Percentiles rank a stretch among this genome's conserved stretches.
These are phyloP conservation scores for Corbicula japonica DNA, from an alignment of 2,888 invertebrate genomes.

Conservation along the genomic window DNA sequence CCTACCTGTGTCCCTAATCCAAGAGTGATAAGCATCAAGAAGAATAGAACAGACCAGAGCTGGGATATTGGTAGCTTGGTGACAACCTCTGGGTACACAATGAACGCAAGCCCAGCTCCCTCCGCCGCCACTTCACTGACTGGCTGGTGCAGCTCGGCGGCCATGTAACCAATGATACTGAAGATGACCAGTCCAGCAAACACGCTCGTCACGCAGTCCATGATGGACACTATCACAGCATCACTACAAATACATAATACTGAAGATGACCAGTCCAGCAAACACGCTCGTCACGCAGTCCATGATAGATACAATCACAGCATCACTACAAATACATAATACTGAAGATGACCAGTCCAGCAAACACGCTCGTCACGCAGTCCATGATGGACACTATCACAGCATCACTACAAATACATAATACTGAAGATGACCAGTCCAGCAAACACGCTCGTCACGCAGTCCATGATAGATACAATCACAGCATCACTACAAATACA, in stretches of 20 bases:
- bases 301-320: conserved; percentile 81
- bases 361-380: conserved; percentile 84
- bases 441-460: conserved; percentile 84
- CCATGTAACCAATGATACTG: conserved; percentile 85
- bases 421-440: conserved; percentile 85
- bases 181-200: conserved; percentile 85
- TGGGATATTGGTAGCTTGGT: conserved; percentile 82
- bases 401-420: conserved; percentile 84
- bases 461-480: conserved; percentile 82
- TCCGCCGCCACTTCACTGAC: conserved; percentile 81
- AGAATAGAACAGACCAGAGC: conserved; percentile 84
- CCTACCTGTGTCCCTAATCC: conserved; percentile 83
- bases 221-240: conserved; percentile 81
- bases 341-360: conserved; percentile 84
- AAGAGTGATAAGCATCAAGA: conserved; percentile 83
- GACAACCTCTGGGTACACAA: conserved; percentile 83
- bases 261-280: conserved; percentile 85
- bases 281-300: conserved; percentile 85
- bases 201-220: conserved; percentile 84
- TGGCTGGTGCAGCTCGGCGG: conserved; percentile 75
- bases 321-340: conserved; percentile 85
- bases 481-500: conserved; percentile 84
- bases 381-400: conserved; percentile 83
- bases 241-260: conserved; percentile 85
- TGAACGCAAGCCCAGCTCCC: conserved; percentile 83